A percentile compares a stretch with the other conserved stretches of the same genome.
These are phyloP conservation scores for Pagrus major DNA, from an alignment of 2,113 vertebrate genomes.

Conservation along the genomic window DNA sequence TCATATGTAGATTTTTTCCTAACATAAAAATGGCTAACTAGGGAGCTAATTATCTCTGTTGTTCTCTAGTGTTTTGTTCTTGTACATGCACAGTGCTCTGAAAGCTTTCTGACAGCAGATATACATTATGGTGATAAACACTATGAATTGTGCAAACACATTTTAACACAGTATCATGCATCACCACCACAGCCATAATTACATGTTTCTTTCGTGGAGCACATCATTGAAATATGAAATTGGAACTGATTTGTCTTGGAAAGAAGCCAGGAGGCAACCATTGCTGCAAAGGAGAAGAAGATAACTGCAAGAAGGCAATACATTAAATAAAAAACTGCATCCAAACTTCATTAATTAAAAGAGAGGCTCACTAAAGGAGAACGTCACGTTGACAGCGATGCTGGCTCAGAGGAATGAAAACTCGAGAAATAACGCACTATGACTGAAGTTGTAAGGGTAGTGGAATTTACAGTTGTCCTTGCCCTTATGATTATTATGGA, in stretches of 20 bases:
- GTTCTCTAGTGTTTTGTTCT: slow-evolving; percentile 36
- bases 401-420: background rate
- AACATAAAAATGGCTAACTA: slow-evolving; percentile 34
- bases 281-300: background rate
- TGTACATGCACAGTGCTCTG: slow-evolving; percentile 27
- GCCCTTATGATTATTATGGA: background rate
- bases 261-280: slow-evolving; percentile 13
- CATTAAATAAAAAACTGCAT: background rate
- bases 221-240: slow-evolving; percentile 18
- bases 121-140: slow-evolving; percentile 57
- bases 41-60: slow-evolving; percentile 48
- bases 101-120: slow-evolving; percentile 23
- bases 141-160: slow-evolving; percentile 36
- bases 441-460: background rate
- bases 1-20: slow-evolving; percentile 20
- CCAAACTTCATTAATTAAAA: background rate
- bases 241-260: background rate
- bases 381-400: background rate
- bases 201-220: slow-evolving; percentile 30
- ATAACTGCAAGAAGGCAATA: background rate
- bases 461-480: background rate
- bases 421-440: background rate
- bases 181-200: slow-evolving; percentile 40
- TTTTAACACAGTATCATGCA: slow-evolving; percentile 37
- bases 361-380: background rate